A percentile compares a stretch with the other conserved stretches of the same genome.
These are phyloP conservation scores for Prolemur simus DNA, from an alignment of 2,113 vertebrate genomes.

Conservation along the genomic window DNA sequence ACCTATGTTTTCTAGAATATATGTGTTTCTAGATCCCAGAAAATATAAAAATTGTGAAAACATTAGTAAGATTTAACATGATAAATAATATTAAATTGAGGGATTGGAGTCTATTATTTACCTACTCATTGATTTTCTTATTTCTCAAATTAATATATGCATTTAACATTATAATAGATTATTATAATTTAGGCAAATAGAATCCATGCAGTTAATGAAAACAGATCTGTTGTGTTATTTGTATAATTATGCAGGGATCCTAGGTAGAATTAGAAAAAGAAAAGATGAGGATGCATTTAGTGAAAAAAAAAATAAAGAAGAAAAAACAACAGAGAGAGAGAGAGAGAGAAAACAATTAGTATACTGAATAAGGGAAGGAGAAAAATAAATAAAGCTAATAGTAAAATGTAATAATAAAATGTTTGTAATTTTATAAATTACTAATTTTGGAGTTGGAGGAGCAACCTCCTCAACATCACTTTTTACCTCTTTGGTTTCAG, in stretches of 20 bases:
- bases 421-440: not conserved
- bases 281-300: not conserved
- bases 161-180: not conserved
- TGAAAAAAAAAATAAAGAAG: not conserved
- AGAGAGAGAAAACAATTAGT: not conserved
- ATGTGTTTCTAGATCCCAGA: not conserved
- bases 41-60: slow-evolving; percentile 5
- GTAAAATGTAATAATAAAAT: not conserved
- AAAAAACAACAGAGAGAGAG: too few relatives aligned
- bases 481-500: not conserved
- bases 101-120: not conserved
- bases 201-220: not conserved
- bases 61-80: not conserved
- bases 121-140: not conserved
- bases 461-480: not conserved
- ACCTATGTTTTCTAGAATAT: not conserved
- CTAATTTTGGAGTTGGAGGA: not conserved
- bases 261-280: not conserved
- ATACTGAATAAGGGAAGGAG: not conserved
- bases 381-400: not conserved
- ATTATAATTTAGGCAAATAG: not conserved
- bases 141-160: not conserved
- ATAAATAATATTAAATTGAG: not conserved
- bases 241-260: not conserved
- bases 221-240: not conserved